A percentile compares a stretch with the other conserved stretches of the same genome.
These are phyloP conservation scores for Sturmia bella DNA, from an alignment of 2,888 invertebrate genomes.

Conservation along the genomic window DNA sequence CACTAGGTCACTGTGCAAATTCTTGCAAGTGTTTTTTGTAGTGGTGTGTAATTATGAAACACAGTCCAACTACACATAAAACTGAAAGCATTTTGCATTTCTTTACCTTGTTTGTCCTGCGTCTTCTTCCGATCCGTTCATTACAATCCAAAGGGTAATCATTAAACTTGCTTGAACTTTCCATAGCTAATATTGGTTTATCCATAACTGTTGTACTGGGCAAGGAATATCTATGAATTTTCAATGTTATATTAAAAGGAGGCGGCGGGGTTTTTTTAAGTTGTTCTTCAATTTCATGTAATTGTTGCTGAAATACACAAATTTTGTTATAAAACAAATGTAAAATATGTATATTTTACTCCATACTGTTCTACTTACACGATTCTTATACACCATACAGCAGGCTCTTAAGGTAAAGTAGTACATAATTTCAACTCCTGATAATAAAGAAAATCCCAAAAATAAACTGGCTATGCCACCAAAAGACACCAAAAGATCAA, in stretches of 20 bases:
- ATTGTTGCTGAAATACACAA: constrained; percentile 74
- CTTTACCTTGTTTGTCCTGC: no score
- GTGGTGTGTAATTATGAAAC: no score
- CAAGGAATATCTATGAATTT: constrained; percentile 71
- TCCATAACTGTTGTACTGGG: constrained; percentile 33
- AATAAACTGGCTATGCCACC: constrained; percentile 84
- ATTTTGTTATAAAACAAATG: background rate
- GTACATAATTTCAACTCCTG: constrained; percentile 89
- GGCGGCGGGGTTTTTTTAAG: constrained; percentile 78
- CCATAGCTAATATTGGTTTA: background rate
- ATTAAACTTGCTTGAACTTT: no score
- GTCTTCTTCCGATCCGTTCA: no score
- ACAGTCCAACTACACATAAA: no score
- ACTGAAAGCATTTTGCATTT: no score
- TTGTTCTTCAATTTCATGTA: constrained; percentile 79
- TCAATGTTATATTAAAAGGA: constrained; percentile 76
- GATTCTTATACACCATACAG: constrained; percentile 81
- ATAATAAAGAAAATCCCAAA: constrained; percentile 88
- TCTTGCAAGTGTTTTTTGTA: no score
- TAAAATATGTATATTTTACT: constrained; percentile 3
- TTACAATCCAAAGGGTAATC: no score
- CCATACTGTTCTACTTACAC: constrained; percentile 72
- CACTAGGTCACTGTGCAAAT: no score
- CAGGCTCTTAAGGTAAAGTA: constrained; percentile 87
- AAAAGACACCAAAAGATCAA: constrained; percentile 86